Evolutionary conservation across 2,113 vertebrate genomes (phyloP).

Genomic region (Planiliza haematocheilus): DNA sequence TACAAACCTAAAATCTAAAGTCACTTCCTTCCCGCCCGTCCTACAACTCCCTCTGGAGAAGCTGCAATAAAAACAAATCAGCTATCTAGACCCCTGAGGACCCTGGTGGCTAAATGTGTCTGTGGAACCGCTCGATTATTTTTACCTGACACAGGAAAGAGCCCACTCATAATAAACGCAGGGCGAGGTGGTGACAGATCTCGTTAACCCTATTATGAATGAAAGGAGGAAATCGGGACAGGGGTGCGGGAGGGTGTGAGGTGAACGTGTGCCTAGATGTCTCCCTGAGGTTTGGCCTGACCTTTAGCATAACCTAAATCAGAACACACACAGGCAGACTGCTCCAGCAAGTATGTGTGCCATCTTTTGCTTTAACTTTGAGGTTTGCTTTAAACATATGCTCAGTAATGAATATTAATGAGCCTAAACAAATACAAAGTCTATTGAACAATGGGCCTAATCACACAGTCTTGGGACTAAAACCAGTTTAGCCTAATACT

Average conservation of each 20-base stretch:
- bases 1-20: constrained; percentile 51
- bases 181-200: constrained; percentile 79
- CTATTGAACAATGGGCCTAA: background rate
- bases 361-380: background rate
- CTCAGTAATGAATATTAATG: constrained; percentile 11
- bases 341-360: background rate
- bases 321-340: constrained; percentile 48
- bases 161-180: constrained; percentile 78
- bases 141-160: constrained; percentile 82
- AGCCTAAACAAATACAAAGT: constrained; percentile 7
- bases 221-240: constrained; percentile 49
- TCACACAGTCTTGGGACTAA: constrained; percentile 1
- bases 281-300: constrained; percentile 63
- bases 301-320: constrained; percentile 53
- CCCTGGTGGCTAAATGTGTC: constrained; percentile 56
- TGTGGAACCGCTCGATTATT: constrained; percentile 73
- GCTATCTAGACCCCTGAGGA: constrained; percentile 43
- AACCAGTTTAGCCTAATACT: constrained; percentile 40
- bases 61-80: constrained; percentile 72
- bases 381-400: background rate
- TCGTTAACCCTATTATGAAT: constrained; percentile 72
- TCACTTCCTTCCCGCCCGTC: constrained; percentile 63
- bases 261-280: constrained; percentile 67
- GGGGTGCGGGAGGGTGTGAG: constrained; percentile 32
- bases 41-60: constrained; percentile 40